A percentile compares a stretch with the other conserved stretches of the same genome.
Conservation (phyloP, 2,797 vertebrate species). For the Salmo trutta region DNA sequence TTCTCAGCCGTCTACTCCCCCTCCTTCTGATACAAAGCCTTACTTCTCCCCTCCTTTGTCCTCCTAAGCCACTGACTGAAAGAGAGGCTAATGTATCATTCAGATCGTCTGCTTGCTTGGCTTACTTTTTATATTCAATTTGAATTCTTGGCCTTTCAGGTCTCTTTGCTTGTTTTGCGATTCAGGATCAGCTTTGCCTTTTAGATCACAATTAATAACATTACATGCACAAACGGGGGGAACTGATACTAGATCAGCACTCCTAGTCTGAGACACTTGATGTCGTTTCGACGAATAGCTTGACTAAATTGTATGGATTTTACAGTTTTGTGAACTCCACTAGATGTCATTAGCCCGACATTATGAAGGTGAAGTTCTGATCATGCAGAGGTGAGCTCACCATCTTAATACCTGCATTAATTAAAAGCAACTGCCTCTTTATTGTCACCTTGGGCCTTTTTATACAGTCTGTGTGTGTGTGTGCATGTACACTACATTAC, state of each 20-base stretch:
- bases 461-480: background rate
- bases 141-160: background rate
- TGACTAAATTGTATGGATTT: background rate
- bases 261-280: background rate
- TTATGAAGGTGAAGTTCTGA: background rate
- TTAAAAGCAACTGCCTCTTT: background rate
- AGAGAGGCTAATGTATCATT: slow-evolving; percentile 38
- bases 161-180: background rate
- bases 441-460: background rate
- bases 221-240: background rate
- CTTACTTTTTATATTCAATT: slow-evolving; percentile 20
- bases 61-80: slow-evolving; percentile 60
- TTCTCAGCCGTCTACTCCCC: slow-evolving; percentile 1
- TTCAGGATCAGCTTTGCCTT: background rate
- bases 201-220: too few relatives aligned
- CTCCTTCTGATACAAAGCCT: slow-evolving; percentile 41
- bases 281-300: background rate
- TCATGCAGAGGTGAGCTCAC: background rate
- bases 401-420: background rate
- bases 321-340: background rate
- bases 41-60: slow-evolving; percentile 47
- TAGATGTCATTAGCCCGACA: background rate
- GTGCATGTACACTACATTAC: background rate
- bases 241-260: background rate
- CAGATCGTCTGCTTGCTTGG: slow-evolving; percentile 33